Conservation (phyloP, 2,888 invertebrate species). For the Scotopteryx bipunctaria region DNA sequence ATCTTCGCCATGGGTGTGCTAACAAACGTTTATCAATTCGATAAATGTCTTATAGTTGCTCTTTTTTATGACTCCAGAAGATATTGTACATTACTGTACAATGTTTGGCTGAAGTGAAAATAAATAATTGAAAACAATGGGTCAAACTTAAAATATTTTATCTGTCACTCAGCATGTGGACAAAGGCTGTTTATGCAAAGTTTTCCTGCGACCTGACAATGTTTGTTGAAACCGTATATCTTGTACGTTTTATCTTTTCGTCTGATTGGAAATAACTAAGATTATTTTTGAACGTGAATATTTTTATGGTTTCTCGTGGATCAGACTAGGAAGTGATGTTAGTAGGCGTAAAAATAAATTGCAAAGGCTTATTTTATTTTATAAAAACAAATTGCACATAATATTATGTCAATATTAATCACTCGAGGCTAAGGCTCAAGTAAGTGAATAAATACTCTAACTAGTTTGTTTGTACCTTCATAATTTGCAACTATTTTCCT, state of each 20-base stretch:
- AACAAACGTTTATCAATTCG: background rate
- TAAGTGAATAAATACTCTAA: background rate
- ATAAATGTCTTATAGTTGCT: background rate
- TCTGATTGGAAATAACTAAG: background rate
- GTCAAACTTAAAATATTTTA: conserved; percentile 36
- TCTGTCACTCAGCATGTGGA: conserved; percentile 36
- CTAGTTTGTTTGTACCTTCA: background rate
- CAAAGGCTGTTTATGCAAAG: conserved; percentile 42
- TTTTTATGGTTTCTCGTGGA: too few relatives aligned
- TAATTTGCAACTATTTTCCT: conserved; percentile 6
- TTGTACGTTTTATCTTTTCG: background rate
- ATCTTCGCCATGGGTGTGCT: background rate
- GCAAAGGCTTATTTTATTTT: too few relatives aligned
- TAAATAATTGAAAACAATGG: conserved; percentile 41
- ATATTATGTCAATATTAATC: too few relatives aligned
- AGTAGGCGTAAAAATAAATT: too few relatives aligned
- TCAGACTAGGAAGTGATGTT: too few relatives aligned
- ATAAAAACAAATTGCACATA: too few relatives aligned
- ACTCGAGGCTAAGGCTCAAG: background rate
- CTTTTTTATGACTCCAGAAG: background rate
- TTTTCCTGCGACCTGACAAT: conserved; percentile 26
- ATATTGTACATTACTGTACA: background rate
- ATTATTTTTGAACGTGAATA: too few relatives aligned
- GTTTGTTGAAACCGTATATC: conserved; percentile 14
- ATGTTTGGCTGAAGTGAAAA: conserved; percentile 18